phyloP scores from a whole-genome alignment of 2,888 invertebrate genomes.

The Malachius bipustulatus region DNA sequence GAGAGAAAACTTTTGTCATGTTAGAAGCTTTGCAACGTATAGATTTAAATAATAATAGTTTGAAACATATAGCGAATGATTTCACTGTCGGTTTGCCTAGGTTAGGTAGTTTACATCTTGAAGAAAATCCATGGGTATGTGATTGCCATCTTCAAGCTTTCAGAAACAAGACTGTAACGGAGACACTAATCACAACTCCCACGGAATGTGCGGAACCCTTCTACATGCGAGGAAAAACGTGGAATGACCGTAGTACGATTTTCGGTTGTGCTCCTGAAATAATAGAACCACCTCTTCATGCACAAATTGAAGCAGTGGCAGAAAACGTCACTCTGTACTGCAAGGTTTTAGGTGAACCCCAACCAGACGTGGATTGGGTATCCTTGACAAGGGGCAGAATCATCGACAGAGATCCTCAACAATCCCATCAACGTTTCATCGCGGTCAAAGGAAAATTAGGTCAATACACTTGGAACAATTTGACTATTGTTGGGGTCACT shows the following conservation, averaged over 20 bases:
- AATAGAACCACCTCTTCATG: constrained; percentile 46
- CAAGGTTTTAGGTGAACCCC: constrained; percentile 61
- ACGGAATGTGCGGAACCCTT: constrained; percentile 63
- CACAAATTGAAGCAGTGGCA: constrained; percentile 46
- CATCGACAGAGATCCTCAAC: constrained; percentile 42
- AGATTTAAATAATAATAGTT: constrained; percentile 59
- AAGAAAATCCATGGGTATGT: constrained; percentile 80
- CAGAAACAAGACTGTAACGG: constrained; percentile 61
- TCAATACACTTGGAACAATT: constrained; percentile 44
- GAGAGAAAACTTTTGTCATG: constrained; percentile 38
- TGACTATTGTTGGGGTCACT: constrained; percentile 40
- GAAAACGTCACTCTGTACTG: constrained; percentile 64
- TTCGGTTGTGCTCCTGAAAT: constrained; percentile 78
- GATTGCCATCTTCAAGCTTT: constrained; percentile 73
- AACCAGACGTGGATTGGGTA: constrained; percentile 65
- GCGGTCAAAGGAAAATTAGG: constrained; percentile 25
- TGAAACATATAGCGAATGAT: constrained; percentile 51
- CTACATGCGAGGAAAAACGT: constrained; percentile 53
- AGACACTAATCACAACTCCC: constrained; percentile 61
- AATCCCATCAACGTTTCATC: constrained; percentile 37
- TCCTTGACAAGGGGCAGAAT: constrained; percentile 52
- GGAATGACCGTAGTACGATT: constrained; percentile 60
- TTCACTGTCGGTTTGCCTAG: constrained; percentile 53
- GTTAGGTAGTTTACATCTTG: constrained; percentile 60
- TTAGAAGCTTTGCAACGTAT: constrained; percentile 53